phyloP scores from a whole-genome alignment of 2,797 vertebrate species.

The Parambassis ranga region DNA sequence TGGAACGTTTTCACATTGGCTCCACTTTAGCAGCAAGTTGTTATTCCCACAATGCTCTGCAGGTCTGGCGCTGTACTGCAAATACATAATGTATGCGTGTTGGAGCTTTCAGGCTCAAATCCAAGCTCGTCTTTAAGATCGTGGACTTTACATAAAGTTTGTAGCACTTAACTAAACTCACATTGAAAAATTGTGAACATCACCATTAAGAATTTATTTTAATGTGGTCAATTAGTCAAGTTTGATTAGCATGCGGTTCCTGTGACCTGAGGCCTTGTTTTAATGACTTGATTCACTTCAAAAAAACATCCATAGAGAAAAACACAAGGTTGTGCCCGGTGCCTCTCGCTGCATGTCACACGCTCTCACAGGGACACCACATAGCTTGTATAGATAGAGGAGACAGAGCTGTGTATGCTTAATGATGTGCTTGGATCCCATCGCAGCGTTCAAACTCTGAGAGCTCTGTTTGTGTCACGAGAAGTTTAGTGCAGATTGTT shows the following conservation, averaged over 20 bases:
- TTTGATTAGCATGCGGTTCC: constrained; percentile 13
- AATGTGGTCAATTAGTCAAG: constrained; percentile 43
- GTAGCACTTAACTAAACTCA: not conserved
- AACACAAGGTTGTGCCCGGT: constrained; percentile 11
- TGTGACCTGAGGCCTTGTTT: constrained; percentile 42
- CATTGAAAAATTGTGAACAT: not conserved
- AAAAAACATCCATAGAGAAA: constrained; percentile 25
- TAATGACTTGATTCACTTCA: constrained; percentile 49
- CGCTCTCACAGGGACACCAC: not conserved
- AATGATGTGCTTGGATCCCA: not conserved
- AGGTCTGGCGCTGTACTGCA: not conserved
- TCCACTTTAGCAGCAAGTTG: constrained; percentile 65
- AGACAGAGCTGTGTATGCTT: not conserved
- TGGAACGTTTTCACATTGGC: constrained; percentile 70
- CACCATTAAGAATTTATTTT: not conserved
- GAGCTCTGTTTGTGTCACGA: not conserved
- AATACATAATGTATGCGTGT: not conserved
- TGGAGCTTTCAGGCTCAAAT: not conserved
- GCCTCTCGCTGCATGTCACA: constrained; percentile 7
- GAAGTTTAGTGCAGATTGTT: not conserved
- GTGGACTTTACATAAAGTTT: not conserved
- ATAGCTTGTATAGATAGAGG: not conserved
- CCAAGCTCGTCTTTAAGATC: not conserved
- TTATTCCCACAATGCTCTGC: constrained; percentile 61
- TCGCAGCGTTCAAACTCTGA: not conserved